Base-by-base conservation (phyloP, 1,140 invertebrate genomes). In the Scaptomyza montana region DNA sequence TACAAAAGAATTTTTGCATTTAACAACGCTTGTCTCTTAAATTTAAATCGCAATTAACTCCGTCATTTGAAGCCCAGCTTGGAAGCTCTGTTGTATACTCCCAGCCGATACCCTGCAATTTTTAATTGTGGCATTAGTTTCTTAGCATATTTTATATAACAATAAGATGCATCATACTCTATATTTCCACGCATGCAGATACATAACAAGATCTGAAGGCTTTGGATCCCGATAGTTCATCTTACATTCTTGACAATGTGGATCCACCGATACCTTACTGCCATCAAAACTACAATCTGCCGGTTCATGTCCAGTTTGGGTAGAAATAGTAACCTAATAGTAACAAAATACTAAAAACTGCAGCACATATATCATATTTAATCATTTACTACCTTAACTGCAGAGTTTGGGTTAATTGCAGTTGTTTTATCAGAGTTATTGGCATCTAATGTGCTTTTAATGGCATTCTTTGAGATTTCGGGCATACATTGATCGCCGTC, bases 111-210 rank as follows among this genome's bases (percentile, higher is more conserved):
- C 97, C 97, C 95, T 96, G 90, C 8, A 92, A 92, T 64, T 5
- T 25, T 66, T 33, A 41, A 72, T 25, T 5, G n/a, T 13, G 12
- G n/a, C n/a, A 4, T 21, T 10, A 56, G 2, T 19, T 21, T 39
- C 3, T 53, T 3, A 10, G 3, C 7, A 2, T 21, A 4, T 30
- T 36, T 10, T 12, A 7, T 25, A 19, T n/a, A 16, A 36, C 10
- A 21, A 36, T 19, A 39, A 0, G 3, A 81, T 7, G 9, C 2
- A 1, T 19, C 60, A 3, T 7, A 95, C 96, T 93, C 95, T 95
- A 92, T 98, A 99, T 89, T 96, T 96, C 94, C 97, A 97, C 28
- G 98, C 98, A 93, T 99, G 98, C 21, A 99, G 94, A 93, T 98
- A 99, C 97, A 99, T 98, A 55, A 98, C 95, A 16, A 99, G 94